These are phyloP conservation scores for Plecotus auritus DNA, from an alignment of 2,113 vertebrate genomes.

Conservation along the genomic window DNA sequence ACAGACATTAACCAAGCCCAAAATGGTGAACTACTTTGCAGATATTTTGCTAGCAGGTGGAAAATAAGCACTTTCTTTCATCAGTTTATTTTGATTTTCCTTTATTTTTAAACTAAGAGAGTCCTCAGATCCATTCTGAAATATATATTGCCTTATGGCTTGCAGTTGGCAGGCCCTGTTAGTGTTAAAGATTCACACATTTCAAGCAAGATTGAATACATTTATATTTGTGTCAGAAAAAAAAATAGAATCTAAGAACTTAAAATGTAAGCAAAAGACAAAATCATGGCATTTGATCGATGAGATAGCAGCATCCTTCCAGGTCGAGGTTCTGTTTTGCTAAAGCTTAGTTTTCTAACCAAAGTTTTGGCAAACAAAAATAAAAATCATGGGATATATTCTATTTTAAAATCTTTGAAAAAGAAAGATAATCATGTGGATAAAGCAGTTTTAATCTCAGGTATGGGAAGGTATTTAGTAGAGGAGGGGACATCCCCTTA, in stretches of 20 bases:
- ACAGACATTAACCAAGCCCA: not conserved
- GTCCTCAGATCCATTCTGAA: not conserved
- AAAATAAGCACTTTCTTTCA: constrained; percentile 1
- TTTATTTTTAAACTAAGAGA: constrained; percentile 16
- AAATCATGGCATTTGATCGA: constrained; percentile 46
- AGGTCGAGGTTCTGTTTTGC: constrained; percentile 8
- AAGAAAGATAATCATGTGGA: constrained; percentile 41
- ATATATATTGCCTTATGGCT: constrained; percentile 36
- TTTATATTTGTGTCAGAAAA: constrained; percentile 57
- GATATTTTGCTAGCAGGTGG: constrained; percentile 40
- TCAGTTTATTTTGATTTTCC: constrained; percentile 4
- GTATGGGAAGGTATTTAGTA: not conserved
- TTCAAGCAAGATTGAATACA: constrained; percentile 61
- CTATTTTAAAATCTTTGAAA: constrained; percentile 52
- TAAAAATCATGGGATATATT: constrained; percentile 19
- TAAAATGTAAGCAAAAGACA: constrained; percentile 67
- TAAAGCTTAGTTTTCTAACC: constrained; percentile 64
- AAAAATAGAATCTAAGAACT: constrained; percentile 38
- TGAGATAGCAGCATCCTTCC: constrained; percentile 59
- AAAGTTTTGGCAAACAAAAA: constrained; percentile 72
- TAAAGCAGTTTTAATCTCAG: constrained; percentile 53
- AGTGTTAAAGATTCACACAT: constrained; percentile 62
- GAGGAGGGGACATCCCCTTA: not conserved
- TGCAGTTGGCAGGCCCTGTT: constrained; percentile 49
- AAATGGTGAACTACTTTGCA: not conserved